These are phyloP conservation scores for Zaprionus gabonicus DNA, from an alignment of 1,140 invertebrate genomes.

Conservation along the genomic window DNA sequence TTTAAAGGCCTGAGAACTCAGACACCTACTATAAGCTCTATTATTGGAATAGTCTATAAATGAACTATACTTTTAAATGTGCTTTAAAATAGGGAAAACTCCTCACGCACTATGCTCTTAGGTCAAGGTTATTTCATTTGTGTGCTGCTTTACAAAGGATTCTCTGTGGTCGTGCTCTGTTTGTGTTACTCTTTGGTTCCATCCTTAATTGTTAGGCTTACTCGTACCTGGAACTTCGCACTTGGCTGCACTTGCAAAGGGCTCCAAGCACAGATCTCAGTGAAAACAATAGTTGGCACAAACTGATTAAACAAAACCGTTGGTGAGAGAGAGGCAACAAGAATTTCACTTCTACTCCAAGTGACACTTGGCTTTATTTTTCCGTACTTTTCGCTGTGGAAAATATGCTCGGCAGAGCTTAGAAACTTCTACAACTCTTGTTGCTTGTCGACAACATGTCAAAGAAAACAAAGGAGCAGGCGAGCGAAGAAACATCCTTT, in stretches of 20 bases:
- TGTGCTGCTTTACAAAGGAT: neutral
- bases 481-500: neutral
- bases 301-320: neutral
- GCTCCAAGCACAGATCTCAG: neutral
- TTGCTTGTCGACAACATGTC: conserved; percentile 60
- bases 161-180: neutral
- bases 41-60: neutral
- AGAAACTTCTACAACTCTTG: conserved; percentile 38
- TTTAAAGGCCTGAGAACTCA: neutral
- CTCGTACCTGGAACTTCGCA: no score
- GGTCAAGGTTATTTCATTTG: neutral
- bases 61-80: neutral
- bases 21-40: neutral
- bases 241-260: neutral
- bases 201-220: neutral
- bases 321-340: neutral
- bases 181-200: neutral
- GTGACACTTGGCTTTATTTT: conserved; percentile 5
- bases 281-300: neutral
- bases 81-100: neutral
- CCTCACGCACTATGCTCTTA: no score
- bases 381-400: conserved; percentile 5
- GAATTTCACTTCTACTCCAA: neutral
- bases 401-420: conserved; percentile 47
- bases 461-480: conserved; percentile 57